A percentile compares a stretch with the other conserved stretches of the same genome.
These are phyloP conservation scores for Fregetta grallaria DNA, from an alignment of 2,113 vertebrate genomes.

Conservation along the genomic window DNA sequence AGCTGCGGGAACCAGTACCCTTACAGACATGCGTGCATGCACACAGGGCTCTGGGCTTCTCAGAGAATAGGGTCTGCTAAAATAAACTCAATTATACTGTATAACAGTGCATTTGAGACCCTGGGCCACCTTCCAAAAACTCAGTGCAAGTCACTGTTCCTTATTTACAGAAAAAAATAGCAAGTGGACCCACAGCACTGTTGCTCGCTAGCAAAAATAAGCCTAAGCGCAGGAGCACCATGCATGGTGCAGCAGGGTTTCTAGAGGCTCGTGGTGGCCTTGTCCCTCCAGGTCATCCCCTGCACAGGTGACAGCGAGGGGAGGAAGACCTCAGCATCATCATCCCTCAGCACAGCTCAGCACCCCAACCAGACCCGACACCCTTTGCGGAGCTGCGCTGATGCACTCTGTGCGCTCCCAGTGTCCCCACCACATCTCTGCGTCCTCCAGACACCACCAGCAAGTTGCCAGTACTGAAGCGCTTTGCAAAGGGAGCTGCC, in stretches of 20 bases:
- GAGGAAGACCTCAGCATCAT: background rate
- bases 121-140: background rate
- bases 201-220: background rate
- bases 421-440: background rate
- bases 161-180: background rate
- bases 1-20: background rate
- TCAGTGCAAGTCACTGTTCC: background rate
- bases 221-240: background rate
- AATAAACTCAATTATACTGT: background rate
- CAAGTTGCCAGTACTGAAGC: rapidly evolving
- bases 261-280: background rate
- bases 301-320: background rate
- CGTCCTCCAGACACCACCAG: background rate
- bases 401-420: rapidly evolving
- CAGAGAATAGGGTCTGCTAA: background rate
- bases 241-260: no score
- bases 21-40: rapidly evolving
- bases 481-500: no score
- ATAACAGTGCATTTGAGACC: background rate
- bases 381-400: background rate
- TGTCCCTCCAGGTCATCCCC: no score
- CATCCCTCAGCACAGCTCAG: background rate
- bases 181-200: rapidly evolving
- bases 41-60: background rate
- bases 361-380: rapidly evolving